Percentiles rank a stretch among this genome's conserved stretches.
Conservation (phyloP, 37 sponge, comb jelly and placozoan species). For the Lycopodina hypogea region DNA sequence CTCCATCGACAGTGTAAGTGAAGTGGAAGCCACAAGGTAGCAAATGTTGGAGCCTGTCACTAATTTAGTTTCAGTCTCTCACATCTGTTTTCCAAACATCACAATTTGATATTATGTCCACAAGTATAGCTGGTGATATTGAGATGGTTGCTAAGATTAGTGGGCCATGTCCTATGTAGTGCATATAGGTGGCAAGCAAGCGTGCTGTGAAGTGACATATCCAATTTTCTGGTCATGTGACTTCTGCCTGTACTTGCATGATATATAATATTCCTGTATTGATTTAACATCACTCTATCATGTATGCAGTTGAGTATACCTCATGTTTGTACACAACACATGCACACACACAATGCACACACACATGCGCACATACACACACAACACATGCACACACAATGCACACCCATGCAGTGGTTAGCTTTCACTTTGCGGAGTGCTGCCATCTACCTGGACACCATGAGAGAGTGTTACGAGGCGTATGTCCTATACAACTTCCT, state of each 20-base stretch:
- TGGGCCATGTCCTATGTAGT: neutral
- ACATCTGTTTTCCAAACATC: too few relatives aligned
- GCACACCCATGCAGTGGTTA: constrained; percentile 57
- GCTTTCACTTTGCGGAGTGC: constrained; percentile 48
- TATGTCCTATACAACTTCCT: constrained; percentile 93
- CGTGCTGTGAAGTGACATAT: too few relatives aligned
- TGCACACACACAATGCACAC: constrained; percentile 5
- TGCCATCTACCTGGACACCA: constrained; percentile 64
- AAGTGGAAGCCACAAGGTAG: too few relatives aligned
- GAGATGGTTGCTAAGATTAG: neutral
- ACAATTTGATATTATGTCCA: too few relatives aligned
- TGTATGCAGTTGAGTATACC: constrained; percentile 6
- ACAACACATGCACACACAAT: neutral
- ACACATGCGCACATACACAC: constrained; percentile 3
- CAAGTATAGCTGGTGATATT: too few relatives aligned
- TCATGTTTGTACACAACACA: constrained; percentile 1
- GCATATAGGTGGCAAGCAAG: too few relatives aligned
- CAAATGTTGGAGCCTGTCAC: too few relatives aligned
- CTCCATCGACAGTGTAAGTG: constrained; percentile 81
- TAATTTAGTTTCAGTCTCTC: too few relatives aligned
- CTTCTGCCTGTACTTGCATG: too few relatives aligned
- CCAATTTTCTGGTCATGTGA: too few relatives aligned
- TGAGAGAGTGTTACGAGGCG: constrained; percentile 87
- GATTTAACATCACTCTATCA: neutral
- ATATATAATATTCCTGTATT: too few relatives aligned